Conservation (phyloP, 2,888 invertebrate genomes). For the Acrobasis consociella region DNA sequence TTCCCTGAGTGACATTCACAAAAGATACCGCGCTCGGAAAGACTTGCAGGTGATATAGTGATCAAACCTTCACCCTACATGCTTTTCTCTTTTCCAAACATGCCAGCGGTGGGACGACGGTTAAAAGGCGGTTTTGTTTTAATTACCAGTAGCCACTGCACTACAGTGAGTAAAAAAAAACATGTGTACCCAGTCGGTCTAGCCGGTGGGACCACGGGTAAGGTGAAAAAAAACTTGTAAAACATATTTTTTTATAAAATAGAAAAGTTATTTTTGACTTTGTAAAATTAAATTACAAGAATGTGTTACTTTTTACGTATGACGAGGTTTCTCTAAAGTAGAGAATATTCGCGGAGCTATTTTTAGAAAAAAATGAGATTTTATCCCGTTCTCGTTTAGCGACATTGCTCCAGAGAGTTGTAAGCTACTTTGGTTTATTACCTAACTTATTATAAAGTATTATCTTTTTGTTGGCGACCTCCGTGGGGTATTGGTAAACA, state of each 20-base stretch:
- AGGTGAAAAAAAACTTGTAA: not conserved
- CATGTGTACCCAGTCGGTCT: too few relatives aligned
- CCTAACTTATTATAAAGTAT: not conserved
- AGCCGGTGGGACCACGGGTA: too few relatives aligned
- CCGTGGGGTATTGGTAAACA: too few relatives aligned
- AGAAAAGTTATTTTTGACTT: not conserved
- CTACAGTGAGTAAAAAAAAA: too few relatives aligned
- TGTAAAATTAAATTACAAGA: not conserved
- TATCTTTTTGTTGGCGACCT: not conserved
- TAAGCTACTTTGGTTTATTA: constrained; percentile 1
- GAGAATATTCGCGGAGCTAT: not conserved
- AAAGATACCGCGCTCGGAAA: too few relatives aligned
- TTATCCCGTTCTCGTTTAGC: not conserved
- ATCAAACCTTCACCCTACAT: too few relatives aligned
- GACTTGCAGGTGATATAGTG: not conserved
- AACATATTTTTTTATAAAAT: too few relatives aligned
- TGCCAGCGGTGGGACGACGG: too few relatives aligned
- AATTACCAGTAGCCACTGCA: too few relatives aligned
- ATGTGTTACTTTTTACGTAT: not conserved
- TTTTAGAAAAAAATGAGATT: not conserved
- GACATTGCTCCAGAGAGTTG: not conserved
- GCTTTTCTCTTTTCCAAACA: too few relatives aligned
- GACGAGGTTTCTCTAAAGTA: not conserved
- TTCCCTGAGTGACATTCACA: too few relatives aligned
- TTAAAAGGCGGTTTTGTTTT: too few relatives aligned